A percentile compares a stretch with the other conserved stretches of the same genome.
Evolutionary conservation across 2,888 invertebrate species (phyloP).

Genomic region (Habroteleia sp.): DNA sequence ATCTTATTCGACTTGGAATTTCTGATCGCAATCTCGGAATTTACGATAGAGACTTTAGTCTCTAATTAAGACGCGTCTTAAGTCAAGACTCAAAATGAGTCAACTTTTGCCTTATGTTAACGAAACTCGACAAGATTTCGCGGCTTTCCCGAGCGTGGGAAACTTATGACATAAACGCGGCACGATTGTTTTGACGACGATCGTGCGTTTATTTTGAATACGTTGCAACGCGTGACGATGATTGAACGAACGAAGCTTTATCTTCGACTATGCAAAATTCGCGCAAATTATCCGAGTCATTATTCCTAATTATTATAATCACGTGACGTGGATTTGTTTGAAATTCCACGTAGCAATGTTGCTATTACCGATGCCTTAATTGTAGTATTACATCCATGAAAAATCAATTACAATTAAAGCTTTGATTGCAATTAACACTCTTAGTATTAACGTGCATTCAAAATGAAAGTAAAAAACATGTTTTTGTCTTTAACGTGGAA

Average conservation of each 20-base stretch:
- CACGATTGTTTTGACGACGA: conserved; percentile 17
- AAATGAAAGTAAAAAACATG: too few relatives aligned
- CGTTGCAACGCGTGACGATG: conserved; percentile 43
- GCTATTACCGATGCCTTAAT: conserved; percentile 16
- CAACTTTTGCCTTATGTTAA: background rate
- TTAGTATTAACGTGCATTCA: too few relatives aligned
- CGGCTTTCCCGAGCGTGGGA: conserved; percentile 67
- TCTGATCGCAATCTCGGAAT: conserved; percentile 19
- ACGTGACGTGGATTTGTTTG: conserved; percentile 38
- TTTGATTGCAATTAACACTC: conserved; percentile 1
- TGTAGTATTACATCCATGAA: background rate
- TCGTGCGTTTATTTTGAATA: conserved; percentile 16
- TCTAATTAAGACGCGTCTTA: conserved; percentile 8
- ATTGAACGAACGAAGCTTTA: conserved; percentile 45
- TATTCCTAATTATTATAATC: conserved; percentile 48
- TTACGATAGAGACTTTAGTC: background rate
- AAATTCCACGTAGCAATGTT: conserved; percentile 21
- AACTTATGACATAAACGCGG: conserved; percentile 62
- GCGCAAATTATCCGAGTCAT: conserved; percentile 47
- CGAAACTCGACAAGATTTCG: background rate
- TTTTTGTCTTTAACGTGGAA: too few relatives aligned
- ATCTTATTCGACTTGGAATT: background rate
- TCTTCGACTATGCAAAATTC: conserved; percentile 47
- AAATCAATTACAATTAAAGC: background rate
- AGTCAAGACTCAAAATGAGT: background rate